Evolutionary conservation across 2,797 vertebrate genomes (phyloP).

Genomic region (Orestias chungarensis): DNA sequence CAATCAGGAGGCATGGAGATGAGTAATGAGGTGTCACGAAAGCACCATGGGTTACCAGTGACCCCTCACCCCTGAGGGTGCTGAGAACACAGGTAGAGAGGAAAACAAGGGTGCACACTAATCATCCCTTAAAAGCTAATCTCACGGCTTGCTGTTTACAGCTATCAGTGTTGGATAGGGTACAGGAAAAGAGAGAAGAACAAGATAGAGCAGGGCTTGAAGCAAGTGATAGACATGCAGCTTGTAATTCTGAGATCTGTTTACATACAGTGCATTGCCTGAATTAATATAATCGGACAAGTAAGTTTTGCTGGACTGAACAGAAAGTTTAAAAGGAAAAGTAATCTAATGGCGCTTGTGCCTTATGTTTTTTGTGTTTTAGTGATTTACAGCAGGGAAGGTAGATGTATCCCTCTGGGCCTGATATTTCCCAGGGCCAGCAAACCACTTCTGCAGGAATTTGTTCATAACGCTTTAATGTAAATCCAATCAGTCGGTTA

Average conservation of each 20-base stretch:
- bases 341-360: background rate
- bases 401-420: background rate
- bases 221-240: constrained; percentile 9
- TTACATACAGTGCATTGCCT: constrained; percentile 12
- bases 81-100: constrained; percentile 49
- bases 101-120: constrained; percentile 49
- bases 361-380: background rate
- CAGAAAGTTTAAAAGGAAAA: background rate
- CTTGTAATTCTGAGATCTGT: constrained; percentile 14
- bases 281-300: background rate
- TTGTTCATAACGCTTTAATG: too few species aligned
- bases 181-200: constrained; percentile 1
- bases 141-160: constrained; percentile 58
- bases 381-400: background rate
- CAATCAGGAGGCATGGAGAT: constrained; percentile 32
- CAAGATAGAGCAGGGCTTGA: background rate
- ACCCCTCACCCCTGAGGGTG: constrained; percentile 59
- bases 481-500: background rate
- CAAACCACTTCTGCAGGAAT: background rate
- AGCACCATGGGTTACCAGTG: constrained; percentile 51
- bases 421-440: background rate
- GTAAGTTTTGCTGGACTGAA: background rate
- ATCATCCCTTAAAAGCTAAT: constrained; percentile 54
- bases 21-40: constrained; percentile 71
- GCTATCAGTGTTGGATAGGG: constrained; percentile 10